Evolutionary conservation across 2,113 vertebrate genomes (phyloP), one percentile per base, ranked within the genome.

Genomic region (Malurus alboscapulatus): DNA sequence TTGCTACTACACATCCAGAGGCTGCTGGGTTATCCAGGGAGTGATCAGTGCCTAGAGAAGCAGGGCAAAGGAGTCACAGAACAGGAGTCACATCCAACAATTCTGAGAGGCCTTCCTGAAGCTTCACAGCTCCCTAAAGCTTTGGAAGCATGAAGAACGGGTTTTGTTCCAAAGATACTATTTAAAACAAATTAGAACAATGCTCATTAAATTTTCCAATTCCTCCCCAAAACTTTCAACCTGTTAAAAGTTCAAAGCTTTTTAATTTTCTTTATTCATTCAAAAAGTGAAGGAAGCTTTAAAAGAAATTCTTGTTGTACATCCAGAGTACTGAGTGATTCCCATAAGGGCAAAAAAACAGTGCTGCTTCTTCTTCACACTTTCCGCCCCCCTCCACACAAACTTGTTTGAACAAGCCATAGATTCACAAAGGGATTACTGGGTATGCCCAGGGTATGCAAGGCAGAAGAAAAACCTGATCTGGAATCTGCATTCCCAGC

Each of bases 391-490:
- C 22, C 20, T 50, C 51, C 58, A n/a, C 47, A 53, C 65, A 63
- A 69, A 96, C 96, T 57, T 96, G 97, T 96, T 97, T 95, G 88
- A 97, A 97, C 97, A 98, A 93, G 76, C 82, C 88, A 57, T 4
- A 87, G 90, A 91, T 88, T 94, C 93, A 94, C 73, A 59, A 87
- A 87, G 84, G 95, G 72, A 94, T 96, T 95, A 91, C 87, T 87
- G 44, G 82, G 87, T 81, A 71, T 63, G 81, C 71, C 63, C 67
- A 86, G 77, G 47, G 50, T 29, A 80, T 45, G 51, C 53, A n/a
- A 83, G 90, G 66, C 68, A 87, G 73, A 93, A 76, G 85, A 65
- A 97, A 98, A 97, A 96, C 66, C 34, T 25, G 61, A 87, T 79
- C 94, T 95, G 95, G 95, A 97, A 90, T 94, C n/a, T 58, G 50